These are phyloP conservation scores for Danio choprae DNA, from an alignment of 2,797 vertebrate species.

Conservation along the genomic window DNA sequence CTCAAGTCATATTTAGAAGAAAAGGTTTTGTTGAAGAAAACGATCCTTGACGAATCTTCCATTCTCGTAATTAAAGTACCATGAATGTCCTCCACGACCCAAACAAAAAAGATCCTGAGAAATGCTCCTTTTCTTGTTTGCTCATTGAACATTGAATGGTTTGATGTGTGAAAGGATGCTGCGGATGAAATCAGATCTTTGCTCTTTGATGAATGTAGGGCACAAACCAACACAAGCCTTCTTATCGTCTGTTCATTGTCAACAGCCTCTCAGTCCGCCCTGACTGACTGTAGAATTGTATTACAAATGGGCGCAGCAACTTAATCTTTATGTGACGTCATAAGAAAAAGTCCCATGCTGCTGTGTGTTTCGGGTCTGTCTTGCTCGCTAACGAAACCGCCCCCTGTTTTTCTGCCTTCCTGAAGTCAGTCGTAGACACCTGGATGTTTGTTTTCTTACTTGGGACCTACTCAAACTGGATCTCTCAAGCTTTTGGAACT, in stretches of 20 bases:
- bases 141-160: slow-evolving; percentile 55
- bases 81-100: slow-evolving; percentile 10
- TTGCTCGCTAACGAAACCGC: slow-evolving; percentile 55
- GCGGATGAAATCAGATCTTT: slow-evolving; percentile 66
- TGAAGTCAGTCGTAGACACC: slow-evolving; percentile 72
- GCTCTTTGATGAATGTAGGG: slow-evolving; percentile 79
- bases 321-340: slow-evolving; percentile 62
- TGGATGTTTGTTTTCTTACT: slow-evolving; percentile 73
- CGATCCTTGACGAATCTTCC: slow-evolving; percentile 11
- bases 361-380: slow-evolving; percentile 59
- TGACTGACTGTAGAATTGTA: slow-evolving; percentile 63
- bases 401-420: slow-evolving; percentile 59
- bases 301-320: slow-evolving; percentile 49
- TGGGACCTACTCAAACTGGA: slow-evolving; percentile 74
- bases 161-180: slow-evolving; percentile 62
- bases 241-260: slow-evolving; percentile 57
- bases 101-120: background rate
- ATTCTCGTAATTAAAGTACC: slow-evolving; percentile 16
- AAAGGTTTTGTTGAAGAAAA: slow-evolving; percentile 19
- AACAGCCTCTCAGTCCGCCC: slow-evolving; percentile 60
- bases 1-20: background rate
- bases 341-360: slow-evolving; percentile 46
- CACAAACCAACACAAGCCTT: slow-evolving; percentile 68
- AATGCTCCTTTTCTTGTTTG: slow-evolving; percentile 67
- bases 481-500: slow-evolving; percentile 64